Base-by-base conservation (phyloP, 2,888 invertebrate genomes). In the Cephus pygmeus region DNA sequence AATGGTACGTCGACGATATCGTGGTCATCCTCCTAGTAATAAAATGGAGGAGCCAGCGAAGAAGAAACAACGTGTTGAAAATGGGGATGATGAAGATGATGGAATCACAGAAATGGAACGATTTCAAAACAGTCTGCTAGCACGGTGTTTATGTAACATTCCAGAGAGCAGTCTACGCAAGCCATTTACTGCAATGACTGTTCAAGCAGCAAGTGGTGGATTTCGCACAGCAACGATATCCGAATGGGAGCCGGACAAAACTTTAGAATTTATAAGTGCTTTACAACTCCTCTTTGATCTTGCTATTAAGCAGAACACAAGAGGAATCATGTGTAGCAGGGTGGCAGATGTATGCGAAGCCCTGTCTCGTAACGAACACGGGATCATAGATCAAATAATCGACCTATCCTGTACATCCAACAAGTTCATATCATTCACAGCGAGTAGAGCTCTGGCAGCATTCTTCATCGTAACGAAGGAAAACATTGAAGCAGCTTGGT, bases 401-500 rank as follows among this genome's bases (percentile, higher is more conserved):
- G 95, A 96, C 82, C 92, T 97, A 83, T 95, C 96, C 23, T 95
- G 96, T 86, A 95, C 95, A 86, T 94, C 94, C 80, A 96, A 97
- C 92, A 95, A 95, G 88, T 97, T 96, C 90, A 94, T 97, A 79
- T 96, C 96, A 87, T 97, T 96, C 92, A 93, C 96, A 81, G 95
- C 97, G 12, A 95, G 96, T 83, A 94, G 96, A 88, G 96, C 97
- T 31, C 92, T 97, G 77, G 96, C 97, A 76, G 96, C 96, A 83
- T 96, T 97, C 91, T 93, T 97, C 86, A 95, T 97, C 85, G 95
- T 97, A 76, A 96, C 97, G 34, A 96, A 97, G 91, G 96, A 96
- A 85, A 95, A 95, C 78, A 94, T 96, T 34, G 96, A 97, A 89
- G 95, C 95, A 86, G 94, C 95, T 88, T 97, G 96, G 96, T 92